Conservation (phyloP, 1,140 invertebrate species). For the Micrasema minimum region DNA sequence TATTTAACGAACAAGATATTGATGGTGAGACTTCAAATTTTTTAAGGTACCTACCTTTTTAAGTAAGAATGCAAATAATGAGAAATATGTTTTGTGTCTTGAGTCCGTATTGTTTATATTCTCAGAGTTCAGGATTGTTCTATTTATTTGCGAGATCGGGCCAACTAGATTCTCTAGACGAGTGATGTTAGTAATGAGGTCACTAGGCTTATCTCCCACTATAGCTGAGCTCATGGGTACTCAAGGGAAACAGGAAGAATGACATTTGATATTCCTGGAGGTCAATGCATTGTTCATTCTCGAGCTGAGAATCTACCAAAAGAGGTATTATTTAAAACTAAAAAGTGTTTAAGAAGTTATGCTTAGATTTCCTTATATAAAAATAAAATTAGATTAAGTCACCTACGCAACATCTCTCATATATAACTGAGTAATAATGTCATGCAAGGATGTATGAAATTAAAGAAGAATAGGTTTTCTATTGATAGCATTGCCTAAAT, state of each 20-base stretch:
- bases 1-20: constrained; percentile 88
- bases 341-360: too few species aligned
- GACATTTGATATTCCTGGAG: constrained; percentile 95
- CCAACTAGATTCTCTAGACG: constrained; percentile 87
- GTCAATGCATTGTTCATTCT: constrained; percentile 93
- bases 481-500: too few species aligned
- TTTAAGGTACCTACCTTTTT: too few species aligned
- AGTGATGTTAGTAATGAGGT: constrained; percentile 92
- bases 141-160: constrained; percentile 90
- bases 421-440: too few species aligned
- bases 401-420: too few species aligned
- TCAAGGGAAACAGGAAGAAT: constrained; percentile 90
- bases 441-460: too few species aligned
- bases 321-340: constrained; percentile 83
- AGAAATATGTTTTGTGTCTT: too few species aligned
- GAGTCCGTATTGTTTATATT: too few species aligned
- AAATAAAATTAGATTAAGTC: too few species aligned
- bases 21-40: constrained; percentile 78
- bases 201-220: constrained; percentile 91
- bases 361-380: too few species aligned
- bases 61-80: too few species aligned
- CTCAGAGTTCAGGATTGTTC: constrained; percentile 93
- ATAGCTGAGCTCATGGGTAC: constrained; percentile 88
- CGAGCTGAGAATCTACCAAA: constrained; percentile 87
- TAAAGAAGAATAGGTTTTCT: too few species aligned